These are phyloP conservation scores for Lasius platythorax DNA, from an alignment of 2,888 invertebrate species.

Conservation along the genomic window DNA sequence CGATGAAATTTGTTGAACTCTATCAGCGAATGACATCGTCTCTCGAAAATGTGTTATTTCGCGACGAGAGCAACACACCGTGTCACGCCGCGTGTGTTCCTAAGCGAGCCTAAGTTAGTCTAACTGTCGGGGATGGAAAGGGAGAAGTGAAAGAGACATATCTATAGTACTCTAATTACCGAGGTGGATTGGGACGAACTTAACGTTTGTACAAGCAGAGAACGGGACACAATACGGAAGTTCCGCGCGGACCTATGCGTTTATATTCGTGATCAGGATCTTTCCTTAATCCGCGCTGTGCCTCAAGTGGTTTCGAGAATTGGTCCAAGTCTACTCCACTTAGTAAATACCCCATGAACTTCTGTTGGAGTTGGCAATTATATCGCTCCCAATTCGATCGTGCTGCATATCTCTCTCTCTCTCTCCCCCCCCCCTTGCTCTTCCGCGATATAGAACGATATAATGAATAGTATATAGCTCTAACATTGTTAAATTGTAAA, in stretches of 20 bases:
- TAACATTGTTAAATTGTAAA: constrained; percentile 8
- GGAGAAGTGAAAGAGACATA: constrained; percentile 69
- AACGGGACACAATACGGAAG: constrained; percentile 72
- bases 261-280: constrained; percentile 73
- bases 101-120: constrained; percentile 64
- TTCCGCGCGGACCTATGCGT: constrained; percentile 64
- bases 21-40: background rate
- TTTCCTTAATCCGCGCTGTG: constrained; percentile 69
- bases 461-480: background rate
- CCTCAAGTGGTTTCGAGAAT: constrained; percentile 71
- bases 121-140: constrained; percentile 21
- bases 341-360: constrained; percentile 60
- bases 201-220: constrained; percentile 66
- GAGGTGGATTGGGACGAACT: constrained; percentile 71
- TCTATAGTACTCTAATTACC: constrained; percentile 73
- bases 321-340: constrained; percentile 68
- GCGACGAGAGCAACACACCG: background rate
- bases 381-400: constrained; percentile 44
- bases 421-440: background rate
- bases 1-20: constrained; percentile 34
- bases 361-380: constrained; percentile 63
- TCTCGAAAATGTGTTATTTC: constrained; percentile 15
- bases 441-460: background rate
- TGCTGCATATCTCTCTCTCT: background rate
- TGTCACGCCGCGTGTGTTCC: constrained; percentile 45